Evolutionary conservation across 2,888 invertebrate species (phyloP).

Genomic region (Acronicta aceris): DNA sequence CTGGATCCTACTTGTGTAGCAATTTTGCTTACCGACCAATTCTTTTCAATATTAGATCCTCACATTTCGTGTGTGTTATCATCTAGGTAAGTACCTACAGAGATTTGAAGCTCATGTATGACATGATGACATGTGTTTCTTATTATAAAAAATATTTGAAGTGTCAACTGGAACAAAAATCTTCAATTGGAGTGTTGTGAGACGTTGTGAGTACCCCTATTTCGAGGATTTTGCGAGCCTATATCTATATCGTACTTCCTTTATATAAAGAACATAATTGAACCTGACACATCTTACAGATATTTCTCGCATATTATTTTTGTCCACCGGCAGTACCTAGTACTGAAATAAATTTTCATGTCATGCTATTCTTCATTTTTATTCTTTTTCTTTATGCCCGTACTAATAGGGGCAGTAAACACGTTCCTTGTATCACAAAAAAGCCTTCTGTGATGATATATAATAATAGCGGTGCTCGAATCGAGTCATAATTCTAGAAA

Average conservation of each 20-base stretch:
- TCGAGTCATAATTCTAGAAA: constrained; percentile 41
- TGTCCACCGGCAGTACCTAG: constrained; percentile 2
- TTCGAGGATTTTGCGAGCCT: no score
- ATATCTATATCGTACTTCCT: neutral
- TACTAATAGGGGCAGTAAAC: constrained; percentile 45
- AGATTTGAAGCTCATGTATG: no score
- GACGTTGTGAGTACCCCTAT: no score
- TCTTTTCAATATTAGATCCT: constrained; percentile 34
- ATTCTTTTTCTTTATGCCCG: constrained; percentile 36
- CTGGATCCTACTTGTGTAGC: constrained; percentile 46
- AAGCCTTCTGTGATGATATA: constrained; percentile 43
- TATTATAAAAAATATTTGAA: no score
- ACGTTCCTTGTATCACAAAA: constrained; percentile 48
- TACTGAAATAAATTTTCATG: constrained; percentile 15
- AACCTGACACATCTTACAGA: neutral
- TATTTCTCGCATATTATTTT: neutral
- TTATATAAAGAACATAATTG: neutral
- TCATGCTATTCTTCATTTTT: constrained; percentile 33
- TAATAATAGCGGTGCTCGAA: constrained; percentile 33
- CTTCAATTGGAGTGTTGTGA: no score
- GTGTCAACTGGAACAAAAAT: neutral
- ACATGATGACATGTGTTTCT: no score
- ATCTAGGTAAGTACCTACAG: no score
- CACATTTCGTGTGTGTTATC: constrained; percentile 33
- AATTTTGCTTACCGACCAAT: constrained; percentile 30